phyloP scores from a whole-genome alignment of 2,797 vertebrate genomes.

The Poecilia wingei region DNA sequence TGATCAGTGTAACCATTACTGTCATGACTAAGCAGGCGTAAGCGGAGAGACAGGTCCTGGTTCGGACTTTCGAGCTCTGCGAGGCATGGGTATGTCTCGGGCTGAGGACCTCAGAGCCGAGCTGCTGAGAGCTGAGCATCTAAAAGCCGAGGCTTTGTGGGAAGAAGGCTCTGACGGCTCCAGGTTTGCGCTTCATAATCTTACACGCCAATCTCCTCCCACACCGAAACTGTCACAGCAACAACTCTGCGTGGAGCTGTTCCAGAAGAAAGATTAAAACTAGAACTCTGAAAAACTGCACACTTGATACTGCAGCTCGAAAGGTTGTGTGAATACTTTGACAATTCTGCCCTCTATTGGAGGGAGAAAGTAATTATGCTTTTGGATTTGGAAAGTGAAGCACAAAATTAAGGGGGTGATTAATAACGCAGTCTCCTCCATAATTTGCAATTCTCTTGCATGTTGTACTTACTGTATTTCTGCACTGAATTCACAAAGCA shows the following conservation, averaged over 20 bases:
- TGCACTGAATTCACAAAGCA: background rate
- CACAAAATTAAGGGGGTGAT: background rate
- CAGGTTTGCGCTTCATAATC: conserved; percentile 54
- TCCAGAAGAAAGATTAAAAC: conserved; percentile 50
- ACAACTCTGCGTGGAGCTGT: conserved; percentile 22
- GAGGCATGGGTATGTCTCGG: conserved; percentile 65
- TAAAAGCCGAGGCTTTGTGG: conserved; percentile 80
- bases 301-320: conserved; percentile 32
- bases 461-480: background rate
- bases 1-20: background rate
- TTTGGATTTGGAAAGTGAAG: background rate
- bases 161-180: conserved; percentile 73
- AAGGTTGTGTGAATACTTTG: conserved; percentile 17
- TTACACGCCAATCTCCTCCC: conserved; percentile 41
- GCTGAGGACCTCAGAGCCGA: conserved; percentile 81
- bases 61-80: conserved; percentile 63
- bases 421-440: background rate
- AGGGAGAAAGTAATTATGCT: background rate
- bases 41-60: conserved; percentile 58
- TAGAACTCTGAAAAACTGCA: conserved; percentile 46
- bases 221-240: conserved; percentile 22
- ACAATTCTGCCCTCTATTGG: conserved; percentile 69
- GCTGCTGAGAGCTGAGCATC: conserved; percentile 79
- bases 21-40: conserved; percentile 51
- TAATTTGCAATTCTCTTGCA: background rate